These are phyloP conservation scores for Steatocranus sp. DNA, from an alignment of 2,797 vertebrate genomes.

Conservation along the genomic window DNA sequence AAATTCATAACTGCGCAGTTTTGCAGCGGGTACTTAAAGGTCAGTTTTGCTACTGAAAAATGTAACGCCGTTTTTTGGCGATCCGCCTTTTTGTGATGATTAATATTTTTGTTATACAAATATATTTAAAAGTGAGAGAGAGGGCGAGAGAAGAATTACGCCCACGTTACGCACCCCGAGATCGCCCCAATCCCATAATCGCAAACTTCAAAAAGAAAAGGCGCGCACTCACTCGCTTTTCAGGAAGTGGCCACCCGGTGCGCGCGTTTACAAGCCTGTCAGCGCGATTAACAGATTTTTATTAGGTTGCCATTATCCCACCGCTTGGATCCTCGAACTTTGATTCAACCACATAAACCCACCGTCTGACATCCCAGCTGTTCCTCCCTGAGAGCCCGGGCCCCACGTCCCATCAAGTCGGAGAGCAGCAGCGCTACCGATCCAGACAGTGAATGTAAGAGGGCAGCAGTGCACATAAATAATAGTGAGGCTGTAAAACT, in stretches of 20 bases:
- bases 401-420: neutral
- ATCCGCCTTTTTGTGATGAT: neutral
- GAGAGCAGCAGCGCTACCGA: neutral
- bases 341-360: neutral
- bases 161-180: rapidly evolving
- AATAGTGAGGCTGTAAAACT: neutral
- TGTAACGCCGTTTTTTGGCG: neutral
- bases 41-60: neutral
- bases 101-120: neutral
- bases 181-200: neutral
- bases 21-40: neutral
- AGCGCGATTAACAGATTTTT: neutral
- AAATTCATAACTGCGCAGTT: neutral
- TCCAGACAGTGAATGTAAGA: neutral
- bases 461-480: neutral
- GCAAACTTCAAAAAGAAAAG: neutral
- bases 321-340: neutral
- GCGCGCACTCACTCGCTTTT: neutral
- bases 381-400: neutral
- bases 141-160: neutral
- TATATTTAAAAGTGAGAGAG: neutral
- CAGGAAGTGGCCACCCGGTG: neutral
- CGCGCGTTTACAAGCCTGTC: neutral
- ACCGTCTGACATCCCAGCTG: neutral
- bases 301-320: neutral